Conservation (phyloP, 2,113 vertebrate genomes). For the Dermatemys mawii region DNA sequence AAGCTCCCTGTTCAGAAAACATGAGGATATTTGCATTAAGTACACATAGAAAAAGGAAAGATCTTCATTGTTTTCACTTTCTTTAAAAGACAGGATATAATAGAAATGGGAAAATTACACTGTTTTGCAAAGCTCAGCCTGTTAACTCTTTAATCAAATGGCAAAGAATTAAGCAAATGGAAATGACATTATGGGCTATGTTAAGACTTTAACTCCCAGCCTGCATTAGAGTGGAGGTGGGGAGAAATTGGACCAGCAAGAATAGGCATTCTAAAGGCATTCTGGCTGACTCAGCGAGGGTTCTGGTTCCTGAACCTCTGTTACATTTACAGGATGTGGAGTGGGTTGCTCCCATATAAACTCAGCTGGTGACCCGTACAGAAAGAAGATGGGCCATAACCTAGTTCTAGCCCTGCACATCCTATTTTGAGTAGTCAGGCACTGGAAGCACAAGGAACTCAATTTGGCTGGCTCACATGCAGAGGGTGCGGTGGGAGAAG, state of each 20-base stretch:
- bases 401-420: neutral
- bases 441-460: neutral
- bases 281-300: no score
- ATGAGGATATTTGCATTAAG: conserved; percentile 13
- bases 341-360: neutral
- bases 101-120: neutral
- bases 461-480: neutral
- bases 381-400: neutral
- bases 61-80: neutral
- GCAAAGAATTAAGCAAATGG: neutral
- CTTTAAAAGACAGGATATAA: neutral
- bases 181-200: neutral
- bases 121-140: neutral
- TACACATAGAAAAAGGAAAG: neutral
- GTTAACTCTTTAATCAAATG: neutral
- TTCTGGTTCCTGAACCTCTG: neutral
- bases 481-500: neutral
- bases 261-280: neutral
- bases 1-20: conserved; percentile 85
- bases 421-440: neutral
- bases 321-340: neutral
- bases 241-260: neutral
- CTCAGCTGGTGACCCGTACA: conserved; percentile 17
- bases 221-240: neutral
- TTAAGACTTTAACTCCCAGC: neutral